Evolutionary conservation across 92 coral and sea anemone genomes (phyloP), one percentile per base, ranked within the genome.

Genomic region (Zoanthus sansibaricus): DNA sequence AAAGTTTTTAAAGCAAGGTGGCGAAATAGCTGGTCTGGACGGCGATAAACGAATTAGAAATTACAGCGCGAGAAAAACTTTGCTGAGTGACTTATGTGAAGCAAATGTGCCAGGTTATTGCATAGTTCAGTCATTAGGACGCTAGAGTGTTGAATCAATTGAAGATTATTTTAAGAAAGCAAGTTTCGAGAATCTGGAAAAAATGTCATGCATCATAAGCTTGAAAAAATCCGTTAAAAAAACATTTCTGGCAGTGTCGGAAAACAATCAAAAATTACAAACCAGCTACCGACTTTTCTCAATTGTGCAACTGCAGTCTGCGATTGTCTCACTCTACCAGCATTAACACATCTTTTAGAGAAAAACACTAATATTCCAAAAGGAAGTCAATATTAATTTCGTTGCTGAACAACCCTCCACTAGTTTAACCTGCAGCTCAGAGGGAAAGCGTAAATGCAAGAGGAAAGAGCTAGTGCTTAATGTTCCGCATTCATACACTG

Each of bases 11-110:
- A 69, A 69, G 73, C 3, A 2, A 69, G 73, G 1, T 69, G 73
- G 73, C 73, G 73, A 69, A 69, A 69, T 25, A 69, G 73, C 73
- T 0, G 73, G 73, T 69, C 73, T 69, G 42, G 73, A 0, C 42
- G 73, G 73, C 73, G 37, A 69, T 45, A 69, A 69, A 69, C 0
- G 73, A 69, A 11, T 69, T 45, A 69, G 73, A 69, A 69, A 69
- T 69, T 69, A 69, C 73, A 69, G 73, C 45, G 47, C 73, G 15
- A 69, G 73, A 69, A 21, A 69, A 69, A 69, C 73, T 69, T 69
- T 69, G 73, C 73, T n/a, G n/a, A n/a, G n/a, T 69, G 73, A 69
- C 73, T 69, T 69, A 49, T 75, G 3, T 44, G 56, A 45, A 1
- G 42, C 42, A 33, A 33, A 33, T 33, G 42, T 33, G 3, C 42